phyloP scores from a whole-genome alignment of 2,113 vertebrate genomes.

The Protomyctophum bolini region DNA sequence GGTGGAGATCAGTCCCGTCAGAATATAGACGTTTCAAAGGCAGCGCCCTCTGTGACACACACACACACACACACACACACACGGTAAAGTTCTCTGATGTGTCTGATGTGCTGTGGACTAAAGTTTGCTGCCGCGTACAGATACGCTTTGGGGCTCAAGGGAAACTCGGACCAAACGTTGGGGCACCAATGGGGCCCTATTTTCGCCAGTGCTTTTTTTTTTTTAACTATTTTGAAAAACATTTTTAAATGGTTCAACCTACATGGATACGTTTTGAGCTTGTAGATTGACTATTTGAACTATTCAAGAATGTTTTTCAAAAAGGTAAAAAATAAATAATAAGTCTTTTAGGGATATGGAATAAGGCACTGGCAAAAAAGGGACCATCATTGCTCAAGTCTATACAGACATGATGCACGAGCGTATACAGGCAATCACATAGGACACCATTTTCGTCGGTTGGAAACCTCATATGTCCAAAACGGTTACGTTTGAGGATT shows the following conservation, averaged over 20 bases:
- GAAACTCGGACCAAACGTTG: constrained; percentile 42
- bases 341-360: too few relatives aligned
- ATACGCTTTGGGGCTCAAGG: constrained; percentile 61
- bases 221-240: background rate
- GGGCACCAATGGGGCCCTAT: constrained; percentile 7
- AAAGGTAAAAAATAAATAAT: too few relatives aligned
- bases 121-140: constrained; percentile 66
- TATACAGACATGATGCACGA: too few relatives aligned
- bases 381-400: too few relatives aligned
- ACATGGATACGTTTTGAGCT: too few relatives aligned
- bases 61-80: constrained; percentile 45
- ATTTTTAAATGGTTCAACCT: too few relatives aligned
- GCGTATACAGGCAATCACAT: background rate
- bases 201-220: too few relatives aligned
- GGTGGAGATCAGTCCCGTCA: constrained; percentile 62
- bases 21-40: constrained; percentile 69
- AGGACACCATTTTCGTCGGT: background rate
- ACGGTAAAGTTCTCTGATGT: constrained; percentile 59
- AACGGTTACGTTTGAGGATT: background rate
- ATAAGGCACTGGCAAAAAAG: too few relatives aligned
- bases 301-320: too few relatives aligned
- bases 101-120: constrained; percentile 60
- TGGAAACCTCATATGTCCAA: background rate
- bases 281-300: too few relatives aligned
- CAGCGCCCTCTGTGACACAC: constrained; percentile 56